phyloP scores from a whole-genome alignment of 2,797 vertebrate genomes.

The Micromesistius poutassou region DNA sequence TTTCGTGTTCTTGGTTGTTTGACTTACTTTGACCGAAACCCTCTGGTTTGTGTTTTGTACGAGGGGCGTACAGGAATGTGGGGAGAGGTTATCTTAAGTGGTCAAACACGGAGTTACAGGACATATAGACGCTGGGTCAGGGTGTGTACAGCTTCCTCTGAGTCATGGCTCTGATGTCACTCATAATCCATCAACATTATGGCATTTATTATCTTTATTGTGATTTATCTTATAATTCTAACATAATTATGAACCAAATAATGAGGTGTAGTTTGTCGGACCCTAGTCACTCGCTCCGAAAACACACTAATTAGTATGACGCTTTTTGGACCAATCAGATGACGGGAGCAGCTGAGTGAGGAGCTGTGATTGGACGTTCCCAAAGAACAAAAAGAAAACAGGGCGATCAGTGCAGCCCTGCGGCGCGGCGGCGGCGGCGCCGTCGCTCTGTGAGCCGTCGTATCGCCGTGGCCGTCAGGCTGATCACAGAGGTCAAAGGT shows the following conservation, averaged over 20 bases:
- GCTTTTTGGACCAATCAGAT: neutral
- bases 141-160: neutral
- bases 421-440: no score
- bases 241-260: no score
- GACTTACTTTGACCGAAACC: no score
- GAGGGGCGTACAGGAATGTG: neutral
- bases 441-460: neutral
- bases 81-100: neutral
- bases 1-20: no score
- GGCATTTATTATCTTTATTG: no score
- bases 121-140: neutral
- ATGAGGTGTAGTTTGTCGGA: no score
- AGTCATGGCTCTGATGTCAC: neutral
- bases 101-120: neutral
- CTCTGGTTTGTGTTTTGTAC: no score
- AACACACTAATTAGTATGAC: no score
- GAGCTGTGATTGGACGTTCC: neutral
- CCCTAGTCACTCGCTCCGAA: no score
- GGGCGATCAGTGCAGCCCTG: no score
- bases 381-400: neutral
- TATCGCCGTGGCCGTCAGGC: neutral
- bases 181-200: neutral
- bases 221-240: no score
- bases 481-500: neutral
- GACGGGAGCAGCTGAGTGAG: neutral